Conservation (phyloP, 92 coral and sea anemone species). For the Porites divaricata region DNA sequence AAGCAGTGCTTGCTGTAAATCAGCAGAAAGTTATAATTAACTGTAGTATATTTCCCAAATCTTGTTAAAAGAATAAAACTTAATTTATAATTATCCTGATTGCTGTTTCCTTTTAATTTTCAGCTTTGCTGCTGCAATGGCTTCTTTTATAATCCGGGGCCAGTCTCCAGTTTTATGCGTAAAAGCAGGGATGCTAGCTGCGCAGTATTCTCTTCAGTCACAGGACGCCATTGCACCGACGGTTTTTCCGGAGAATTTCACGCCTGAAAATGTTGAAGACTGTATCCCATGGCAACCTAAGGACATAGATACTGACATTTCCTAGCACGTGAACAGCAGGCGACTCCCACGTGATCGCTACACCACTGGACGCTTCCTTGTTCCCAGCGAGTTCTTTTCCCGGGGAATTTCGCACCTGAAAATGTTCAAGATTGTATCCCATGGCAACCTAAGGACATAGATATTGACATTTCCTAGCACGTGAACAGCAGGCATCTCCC, state of each 20-base stretch:
- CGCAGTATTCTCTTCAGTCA: conserved; percentile 80
- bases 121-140: conserved; percentile 94
- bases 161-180: conserved; percentile 84
- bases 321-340: conserved; percentile 15
- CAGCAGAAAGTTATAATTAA: too few relatives aligned
- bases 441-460: conserved; percentile 68
- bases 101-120: neutral
- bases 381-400: conserved; percentile 31
- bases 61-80: too few relatives aligned
- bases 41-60: too few relatives aligned
- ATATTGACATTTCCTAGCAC: conserved; percentile 49
- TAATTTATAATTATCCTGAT: too few relatives aligned
- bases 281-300: conserved; percentile 73
- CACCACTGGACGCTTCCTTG: neutral
- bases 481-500: neutral
- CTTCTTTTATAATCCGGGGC: conserved; percentile 75
- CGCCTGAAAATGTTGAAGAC: conserved; percentile 63
- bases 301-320: conserved; percentile 60
- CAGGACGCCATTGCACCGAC: conserved; percentile 82
- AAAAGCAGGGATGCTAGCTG: conserved; percentile 90
- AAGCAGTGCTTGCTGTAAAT: too few relatives aligned
- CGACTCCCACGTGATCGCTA: neutral
- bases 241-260: conserved; percentile 76
- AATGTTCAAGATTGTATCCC: conserved; percentile 62
- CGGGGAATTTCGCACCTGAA: conserved; percentile 76